Evolutionary conservation across 2,797 vertebrate species (phyloP), one percentile per base, ranked within the genome.

Genomic region (Clarias platycephalus): DNA sequence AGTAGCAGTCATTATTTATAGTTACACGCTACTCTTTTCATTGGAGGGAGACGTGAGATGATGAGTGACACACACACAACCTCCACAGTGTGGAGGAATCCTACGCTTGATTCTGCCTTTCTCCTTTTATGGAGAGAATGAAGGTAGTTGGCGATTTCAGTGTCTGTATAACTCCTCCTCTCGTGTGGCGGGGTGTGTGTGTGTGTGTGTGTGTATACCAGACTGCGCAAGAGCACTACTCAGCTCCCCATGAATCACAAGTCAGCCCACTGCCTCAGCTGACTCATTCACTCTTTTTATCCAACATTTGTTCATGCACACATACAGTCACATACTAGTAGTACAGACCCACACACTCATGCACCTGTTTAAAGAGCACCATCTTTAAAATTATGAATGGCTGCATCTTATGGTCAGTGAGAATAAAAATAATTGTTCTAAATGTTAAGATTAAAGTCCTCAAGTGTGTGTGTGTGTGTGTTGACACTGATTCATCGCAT

Each of bases 111-210:
- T 82, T 88, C 78, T 58, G 58, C 77, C 85, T 86, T 67, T 89
- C 28, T 86, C 90, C 90, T 86, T 88, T 90, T 88, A 89, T 89
- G 90, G 90, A 87, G 13, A 89, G 80, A 89, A 83, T 24, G 13
- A 87, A 91, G 88, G 88, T 90, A 88, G 85, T 76, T 62, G 64
- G 81, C 40, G 74, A 55, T 62, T 81, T 86, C 57, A 31, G 63
- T 55, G 28, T 76, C 34, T 67, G 22, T 64, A 60, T 34, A 53
- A 81, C 81, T 81, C 87, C 88, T 87, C 84, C 90, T 63, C 37
- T 76, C 67, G 83, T 67, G 63, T 75, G 70, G 62, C 67, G 63
- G 62, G n/a, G 57, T 10, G 53, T 67, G 79, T 80, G 83, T 82
- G 83, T 85, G 81, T 84, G 84, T 81, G 79, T 80, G 83, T 82